Percentiles rank a stretch among this genome's conserved stretches.
These are phyloP conservation scores for Aldrovandia affinis DNA, from an alignment of 2,797 vertebrate genomes.

Conservation along the genomic window DNA sequence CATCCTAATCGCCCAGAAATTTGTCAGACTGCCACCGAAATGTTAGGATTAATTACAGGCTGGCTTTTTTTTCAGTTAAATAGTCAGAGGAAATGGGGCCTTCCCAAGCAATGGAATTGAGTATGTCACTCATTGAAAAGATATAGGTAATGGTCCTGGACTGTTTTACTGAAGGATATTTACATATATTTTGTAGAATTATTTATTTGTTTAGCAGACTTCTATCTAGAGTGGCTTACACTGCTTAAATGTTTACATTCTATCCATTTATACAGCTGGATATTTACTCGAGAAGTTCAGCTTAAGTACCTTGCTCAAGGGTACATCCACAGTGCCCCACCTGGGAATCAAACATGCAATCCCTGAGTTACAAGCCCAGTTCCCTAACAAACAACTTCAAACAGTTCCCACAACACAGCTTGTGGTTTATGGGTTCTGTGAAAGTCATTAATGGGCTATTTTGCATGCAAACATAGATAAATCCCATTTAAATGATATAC, in stretches of 20 bases:
- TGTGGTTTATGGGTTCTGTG: conserved; percentile 21
- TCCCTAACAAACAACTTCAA: no score
- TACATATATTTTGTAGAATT: conserved; percentile 25
- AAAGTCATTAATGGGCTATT: conserved; percentile 17
- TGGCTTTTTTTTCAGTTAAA: conserved; percentile 53
- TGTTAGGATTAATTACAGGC: conserved; percentile 75
- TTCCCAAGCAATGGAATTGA: conserved; percentile 77
- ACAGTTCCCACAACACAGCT: no score
- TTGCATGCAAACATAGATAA: background rate
- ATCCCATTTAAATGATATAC: conserved; percentile 2
- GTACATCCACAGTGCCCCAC: no score
- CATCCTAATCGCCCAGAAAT: conserved; percentile 55
- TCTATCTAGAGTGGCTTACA: no score
- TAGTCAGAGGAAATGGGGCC: conserved; percentile 71
- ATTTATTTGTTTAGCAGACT: no score
- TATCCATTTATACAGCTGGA: no score
- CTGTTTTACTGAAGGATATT: conserved; percentile 9
- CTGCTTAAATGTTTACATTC: no score
- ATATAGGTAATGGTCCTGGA: conserved; percentile 58
- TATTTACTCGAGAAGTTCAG: no score
- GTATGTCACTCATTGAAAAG: conserved; percentile 76
- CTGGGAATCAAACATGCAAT: no score
- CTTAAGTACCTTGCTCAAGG: no score
- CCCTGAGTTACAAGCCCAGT: no score
- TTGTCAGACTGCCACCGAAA: conserved; percentile 65